Evolutionary conservation across 1,140 invertebrate species (phyloP), one percentile per base, ranked within the genome.

Genomic region (Epicauta chinensis): DNA sequence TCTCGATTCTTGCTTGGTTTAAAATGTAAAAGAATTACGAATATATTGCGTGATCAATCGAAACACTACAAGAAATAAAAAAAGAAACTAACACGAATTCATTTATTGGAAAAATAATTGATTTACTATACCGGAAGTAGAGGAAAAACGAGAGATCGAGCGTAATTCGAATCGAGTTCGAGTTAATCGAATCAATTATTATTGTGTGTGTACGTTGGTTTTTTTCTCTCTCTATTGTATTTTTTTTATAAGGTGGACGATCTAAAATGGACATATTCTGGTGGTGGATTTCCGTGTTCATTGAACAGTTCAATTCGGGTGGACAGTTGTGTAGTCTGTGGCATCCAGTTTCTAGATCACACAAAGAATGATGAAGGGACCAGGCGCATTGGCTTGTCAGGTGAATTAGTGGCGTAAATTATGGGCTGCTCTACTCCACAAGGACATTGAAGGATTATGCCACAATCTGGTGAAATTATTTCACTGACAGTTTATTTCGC

Each of bases 401-500:
- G 59, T 59, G 61, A 58, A 59, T 63, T 63, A 63, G 52, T 43
- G 47, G 49, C 16, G 61, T 63, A 60, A 63, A 63, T 61, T 63
- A 63, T 63, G 55, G 51, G 51, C 30, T 45, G 53, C 35, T 37
- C 51, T 37, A 53, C 54, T 47, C 43, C 29, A 30, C 32, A 10
- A 32, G 40, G 58, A 59, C 61, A 60, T 52, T 60, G 61, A 63
- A 56, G 56, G 54, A 63, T 63, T 53, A 53, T 53, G 29, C 42
- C 35, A 49, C 50, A 58, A 60, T 60, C 56, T 55, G 48, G 49
- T 53, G 56, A 61, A 63, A 63, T 63, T 63, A 60, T 63, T 63
- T 58, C 50, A 58, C 41, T 51, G 56, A 58, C 51, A 52, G 51
- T 29, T 45, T 37, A 37, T 49, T 49, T 41, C 16, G 48, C 30